Evolutionary conservation across 35 echinoderm and acorn worm species (phyloP), one percentile per base, ranked within the genome.

Genomic region (Apostichopus californicus): DNA sequence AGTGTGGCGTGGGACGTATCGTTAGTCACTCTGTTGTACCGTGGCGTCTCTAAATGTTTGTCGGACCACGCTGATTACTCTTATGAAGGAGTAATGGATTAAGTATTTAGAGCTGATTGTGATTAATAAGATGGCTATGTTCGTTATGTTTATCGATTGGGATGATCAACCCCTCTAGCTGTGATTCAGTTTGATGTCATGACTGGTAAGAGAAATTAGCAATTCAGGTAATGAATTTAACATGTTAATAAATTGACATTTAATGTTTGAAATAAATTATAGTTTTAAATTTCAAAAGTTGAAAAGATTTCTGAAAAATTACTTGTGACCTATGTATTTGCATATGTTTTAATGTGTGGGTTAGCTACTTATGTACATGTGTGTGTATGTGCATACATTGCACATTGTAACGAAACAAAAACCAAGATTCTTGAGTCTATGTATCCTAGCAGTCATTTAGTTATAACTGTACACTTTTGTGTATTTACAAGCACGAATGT

Each of bases 1-100:
- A 59, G 8, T 56, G 56, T 9, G 56, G 54, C 55, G 17, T 75
- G 71, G 71, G 71, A 22, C 20, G 64, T 18, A 68, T 68, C 64
- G 71, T 75, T 75, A 75, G 71, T 75, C 17, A 75, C 71, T 75
- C 71, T 68, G 64, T n/a, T 75, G 71, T 75, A 61, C 58, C 8
- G 58, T 12, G 12, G 58, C 7, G 58, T 75, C n/a, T 7, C n/a
- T 18, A 7, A 75, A 75, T 75, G 71, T 75, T 13, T 75, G 21
- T 22, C 7, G 34, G 34, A 3, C 34, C 34, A 46, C 34, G 34
- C 34, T 46, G 34, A 46, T 46, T 46, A 46, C 34, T 46, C 34
- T 46, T 46, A 46, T 46, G 34, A 46, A 4, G 34, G 34, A 46
- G 71, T 75, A 75, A 75, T 75, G 71, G 71, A 75, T 75, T n/a